Evolutionary conservation across 2,888 invertebrate genomes (phyloP).

Genomic region (Acronicta alni): DNA sequence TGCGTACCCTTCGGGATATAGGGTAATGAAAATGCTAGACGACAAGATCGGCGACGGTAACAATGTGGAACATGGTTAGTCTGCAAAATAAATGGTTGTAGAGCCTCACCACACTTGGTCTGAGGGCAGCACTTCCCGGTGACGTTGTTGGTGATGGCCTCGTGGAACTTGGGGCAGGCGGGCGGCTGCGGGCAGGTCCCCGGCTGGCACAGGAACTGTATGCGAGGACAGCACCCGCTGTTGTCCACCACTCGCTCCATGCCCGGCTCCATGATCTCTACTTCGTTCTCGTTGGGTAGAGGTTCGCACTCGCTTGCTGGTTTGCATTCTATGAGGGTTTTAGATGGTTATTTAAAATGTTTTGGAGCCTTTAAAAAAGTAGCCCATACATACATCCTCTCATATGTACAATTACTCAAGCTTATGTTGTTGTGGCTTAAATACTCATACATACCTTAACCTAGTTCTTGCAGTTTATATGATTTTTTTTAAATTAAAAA

Average conservation of each 20-base stretch:
- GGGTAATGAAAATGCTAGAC: too few relatives aligned
- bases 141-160: slow-evolving; percentile 69
- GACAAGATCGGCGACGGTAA: too few relatives aligned
- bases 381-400: too few relatives aligned
- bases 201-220: slow-evolving; percentile 89
- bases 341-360: neutral
- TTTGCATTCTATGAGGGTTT: slow-evolving; percentile 90
- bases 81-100: slow-evolving; percentile 1
- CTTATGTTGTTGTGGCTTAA: too few relatives aligned
- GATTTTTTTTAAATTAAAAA: too few relatives aligned
- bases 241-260: slow-evolving; percentile 84
- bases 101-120: slow-evolving; percentile 90
- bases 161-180: slow-evolving; percentile 90
- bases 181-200: slow-evolving; percentile 90
- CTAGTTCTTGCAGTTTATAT: too few relatives aligned
- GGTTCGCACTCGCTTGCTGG: slow-evolving; percentile 92
- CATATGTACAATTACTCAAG: too few relatives aligned
- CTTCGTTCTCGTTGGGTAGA: slow-evolving; percentile 76
- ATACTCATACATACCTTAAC: too few relatives aligned
- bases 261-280: slow-evolving; percentile 89
- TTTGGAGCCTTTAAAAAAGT: too few relatives aligned
- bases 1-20: too few relatives aligned
- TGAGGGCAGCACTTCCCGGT: slow-evolving; percentile 91
- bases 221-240: slow-evolving; percentile 92
- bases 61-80: too few relatives aligned